Evolutionary conservation across 2,888 invertebrate species (phyloP).

Genomic region (Arrhopalites spinosus): DNA sequence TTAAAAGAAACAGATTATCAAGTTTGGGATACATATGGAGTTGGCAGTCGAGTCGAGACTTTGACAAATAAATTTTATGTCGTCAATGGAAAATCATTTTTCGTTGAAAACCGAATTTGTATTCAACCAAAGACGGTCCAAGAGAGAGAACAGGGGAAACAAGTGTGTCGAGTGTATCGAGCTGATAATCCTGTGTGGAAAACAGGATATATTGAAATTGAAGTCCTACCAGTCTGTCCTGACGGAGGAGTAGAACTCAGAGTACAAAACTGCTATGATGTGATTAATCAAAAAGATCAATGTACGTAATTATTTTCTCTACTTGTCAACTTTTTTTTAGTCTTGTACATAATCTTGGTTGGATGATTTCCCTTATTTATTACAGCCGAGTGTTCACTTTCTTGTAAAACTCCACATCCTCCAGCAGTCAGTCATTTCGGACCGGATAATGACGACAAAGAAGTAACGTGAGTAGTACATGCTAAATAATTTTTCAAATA

Average conservation of each 20-base stretch:
- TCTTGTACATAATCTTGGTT: background rate
- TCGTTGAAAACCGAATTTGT: constrained; percentile 18
- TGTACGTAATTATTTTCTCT: background rate
- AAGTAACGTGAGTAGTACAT: background rate
- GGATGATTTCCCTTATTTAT: background rate
- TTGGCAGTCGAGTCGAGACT: constrained; percentile 22
- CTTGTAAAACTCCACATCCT: constrained; percentile 3
- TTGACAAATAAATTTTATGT: constrained; percentile 20
- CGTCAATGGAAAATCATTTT: constrained; percentile 12
- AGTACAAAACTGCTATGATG: constrained; percentile 21
- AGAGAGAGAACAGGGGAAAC: background rate
- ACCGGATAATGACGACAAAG: background rate
- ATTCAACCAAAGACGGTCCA: constrained; percentile 1
- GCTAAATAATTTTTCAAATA: too few relatives aligned
- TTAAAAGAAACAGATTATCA: constrained; percentile 27
- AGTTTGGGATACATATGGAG: constrained; percentile 16
- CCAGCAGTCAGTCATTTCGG: background rate
- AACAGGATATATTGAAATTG: constrained; percentile 5
- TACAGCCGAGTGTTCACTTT: constrained; percentile 4
- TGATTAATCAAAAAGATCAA: constrained; percentile 8
- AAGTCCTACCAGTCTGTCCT: constrained; percentile 8
- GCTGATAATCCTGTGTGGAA: constrained; percentile 19
- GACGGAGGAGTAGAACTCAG: constrained; percentile 10
- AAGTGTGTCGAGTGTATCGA: constrained; percentile 19
- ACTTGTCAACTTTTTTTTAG: background rate